Evolutionary conservation across 1,140 invertebrate species (phyloP), one percentile per base, ranked within the genome.

Genomic region (Coenobita brevimanus): DNA sequence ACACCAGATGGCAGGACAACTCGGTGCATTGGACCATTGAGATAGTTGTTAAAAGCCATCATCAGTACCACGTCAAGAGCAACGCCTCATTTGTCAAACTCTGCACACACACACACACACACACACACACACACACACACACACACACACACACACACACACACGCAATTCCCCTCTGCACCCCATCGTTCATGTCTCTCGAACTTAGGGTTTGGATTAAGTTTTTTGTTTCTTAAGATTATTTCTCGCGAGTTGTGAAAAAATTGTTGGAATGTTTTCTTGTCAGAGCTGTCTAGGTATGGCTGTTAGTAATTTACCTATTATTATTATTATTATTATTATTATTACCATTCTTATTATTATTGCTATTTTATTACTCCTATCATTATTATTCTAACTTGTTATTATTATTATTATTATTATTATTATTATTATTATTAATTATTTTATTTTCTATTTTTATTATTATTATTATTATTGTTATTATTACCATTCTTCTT

Each of bases 11-110:
- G n/a, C n/a, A n/a, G n/a, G n/a, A n/a, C n/a, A n/a, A n/a, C n/a
- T n/a, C n/a, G n/a, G n/a, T n/a, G n/a, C n/a, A n/a, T n/a, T n/a
- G n/a, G n/a, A n/a, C n/a, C n/a, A n/a, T n/a, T n/a, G n/a, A n/a
- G n/a, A n/a, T n/a, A n/a, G n/a, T 62, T 82, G 50, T 71, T 46
- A 69, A 71, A n/a, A 46, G 21, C 27, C 46, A 67, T 67, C 62
- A 67, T 67, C 62, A 57, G 54, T 57, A 57, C n/a, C 54, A 67
- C 62, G 36, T n/a, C 62, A 67, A 24, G 36, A 24, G 36, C 62
- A 67, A 24, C 27, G 24, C 27, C 62, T 30, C 62, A 67, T 33
- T n/a, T 24, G 27, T 24, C 21, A 17, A n/a, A n/a, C n/a, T n/a
- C n/a, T n/a, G n/a, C n/a, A n/a, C n/a, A n/a, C n/a, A n/a, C n/a